Evolutionary conservation across 2,113 vertebrate species (phyloP), one percentile per base, ranked within the genome.

Genomic region (Callaeas wilsoni): DNA sequence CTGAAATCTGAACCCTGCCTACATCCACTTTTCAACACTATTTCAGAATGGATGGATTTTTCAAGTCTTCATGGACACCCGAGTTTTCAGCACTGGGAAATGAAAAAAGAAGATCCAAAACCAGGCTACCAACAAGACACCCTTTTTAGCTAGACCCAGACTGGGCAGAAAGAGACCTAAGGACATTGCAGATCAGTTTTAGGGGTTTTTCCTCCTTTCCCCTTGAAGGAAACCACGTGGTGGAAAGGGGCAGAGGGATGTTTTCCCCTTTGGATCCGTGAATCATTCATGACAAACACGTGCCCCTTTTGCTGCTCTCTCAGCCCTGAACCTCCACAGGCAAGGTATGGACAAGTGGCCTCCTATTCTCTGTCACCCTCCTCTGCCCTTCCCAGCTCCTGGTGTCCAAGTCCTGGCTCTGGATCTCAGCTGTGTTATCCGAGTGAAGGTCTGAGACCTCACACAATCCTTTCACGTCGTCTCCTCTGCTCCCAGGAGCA

Each of bases 401-500:
- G 39, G 33, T 33, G 70, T 7, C 53, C 62, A 56, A 90, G 42
- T 22, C 25, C 42, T 30, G 65, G 35, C 13, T 53, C 42, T 16
- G 49, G 22, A 19, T 59, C 59, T 64, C 10, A 50, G 13, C 35
- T 78, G 30, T 19, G 17, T n/a, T 29, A 29, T 6, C 33, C 49
- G 18, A 2, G 5, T 4, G 9, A n/a, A 91, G 12, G 20, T 44
- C 44, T 44, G 44, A 84, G 55, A 35, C 70, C 22, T 41, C 21
- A 10, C 0, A 3, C 12, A 33, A 53, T 7, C 46, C 20, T 80
- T 44, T 69, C 12, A 1, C 0, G 6, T 30, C 30, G 3, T 10
- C 50, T 76, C 69, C 35, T 17, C 42, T 26, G 6, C 49, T 56
- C 60, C 42, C 39, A 62, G 16, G 18, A 69, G 27, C 27, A 37